Evolutionary conservation across 1,140 invertebrate genomes (phyloP).

Genomic region (Tetragnatha versicolor): DNA sequence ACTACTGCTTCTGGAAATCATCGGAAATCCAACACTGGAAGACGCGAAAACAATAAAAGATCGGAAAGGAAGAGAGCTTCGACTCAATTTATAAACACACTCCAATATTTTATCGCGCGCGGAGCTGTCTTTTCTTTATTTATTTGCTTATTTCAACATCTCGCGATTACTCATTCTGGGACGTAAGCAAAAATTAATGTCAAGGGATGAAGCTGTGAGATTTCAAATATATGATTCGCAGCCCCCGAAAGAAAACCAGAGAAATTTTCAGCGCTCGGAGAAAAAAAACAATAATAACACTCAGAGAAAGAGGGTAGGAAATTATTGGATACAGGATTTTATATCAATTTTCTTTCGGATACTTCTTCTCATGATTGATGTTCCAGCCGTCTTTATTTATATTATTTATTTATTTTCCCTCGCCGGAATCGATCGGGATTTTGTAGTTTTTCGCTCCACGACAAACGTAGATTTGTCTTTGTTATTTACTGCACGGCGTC

Average conservation of each 20-base stretch:
- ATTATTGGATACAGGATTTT: constrained; percentile 46
- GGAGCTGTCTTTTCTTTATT: background rate
- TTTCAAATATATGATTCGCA: constrained; percentile 23
- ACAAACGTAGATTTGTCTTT: no score
- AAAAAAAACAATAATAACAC: background rate
- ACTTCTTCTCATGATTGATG: constrained; percentile 42
- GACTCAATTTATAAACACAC: background rate
- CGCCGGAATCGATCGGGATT: no score
- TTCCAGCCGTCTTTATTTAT: constrained; percentile 28
- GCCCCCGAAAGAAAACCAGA: background rate
- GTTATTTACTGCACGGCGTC: no score
- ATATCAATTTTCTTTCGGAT: constrained; percentile 49
- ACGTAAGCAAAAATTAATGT: constrained; percentile 33
- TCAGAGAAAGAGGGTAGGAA: constrained; percentile 8
- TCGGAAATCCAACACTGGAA: background rate
- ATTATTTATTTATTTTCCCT: constrained; percentile 1
- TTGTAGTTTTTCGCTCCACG: no score
- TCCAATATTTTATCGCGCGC: background rate
- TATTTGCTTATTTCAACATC: constrained; percentile 5
- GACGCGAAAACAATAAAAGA: background rate
- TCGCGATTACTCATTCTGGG: constrained; percentile 13
- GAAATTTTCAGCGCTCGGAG: no score
- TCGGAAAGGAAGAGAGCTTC: background rate
- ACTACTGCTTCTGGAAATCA: background rate
- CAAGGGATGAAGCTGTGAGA: constrained; percentile 14